Base-by-base conservation (phyloP, 2,888 invertebrate species). In the Epirrita christyi region DNA sequence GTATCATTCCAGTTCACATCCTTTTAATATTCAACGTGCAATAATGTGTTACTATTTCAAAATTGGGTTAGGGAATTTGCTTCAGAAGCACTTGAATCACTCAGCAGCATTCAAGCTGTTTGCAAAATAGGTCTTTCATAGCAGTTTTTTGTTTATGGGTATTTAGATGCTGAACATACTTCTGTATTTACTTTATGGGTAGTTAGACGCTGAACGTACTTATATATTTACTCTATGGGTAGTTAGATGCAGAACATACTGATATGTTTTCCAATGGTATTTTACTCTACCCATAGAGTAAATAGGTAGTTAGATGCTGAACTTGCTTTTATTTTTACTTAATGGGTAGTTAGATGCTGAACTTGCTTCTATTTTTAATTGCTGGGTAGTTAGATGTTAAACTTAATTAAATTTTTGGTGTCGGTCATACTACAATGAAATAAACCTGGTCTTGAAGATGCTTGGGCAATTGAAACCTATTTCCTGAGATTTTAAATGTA, bases 61-160 rank as follows among this genome's bases (percentile, higher is more conserved):
- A 70, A 71, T 66, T 56, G 67, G 76, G 75, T 67, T 75, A 80
- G 78, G 84, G 75, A 43, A 11, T 64, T 72, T 66, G 74, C 76
- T 80, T 80, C 68, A 72, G 71, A 74, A 59, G 71, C 81, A 83
- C 81, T 76, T 65, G 64, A 67, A 61, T 32, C 41, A 49, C 63
- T 63, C 60, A 71, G 73, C 32, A 32, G 21, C 71, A 75, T 74
- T 64, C n/a, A 40, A 53, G 50, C 58, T 61, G 29, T 50, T 13
- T 37, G 28, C 5, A 46, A 21, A 47, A 42, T 45, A 46, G 53
- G 46, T 45, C 43, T 55, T 29, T 27, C 48, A 61, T 62, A 59
- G 59, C 66, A 63, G 51, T 52, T 51, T 61, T 61, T 61, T 65
- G 64, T 55, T 55, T 48, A 55, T 67, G 64, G 63, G 67, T 71